phyloP scores from a whole-genome alignment of 2,797 vertebrate genomes.

The Chelmon rostratus region DNA sequence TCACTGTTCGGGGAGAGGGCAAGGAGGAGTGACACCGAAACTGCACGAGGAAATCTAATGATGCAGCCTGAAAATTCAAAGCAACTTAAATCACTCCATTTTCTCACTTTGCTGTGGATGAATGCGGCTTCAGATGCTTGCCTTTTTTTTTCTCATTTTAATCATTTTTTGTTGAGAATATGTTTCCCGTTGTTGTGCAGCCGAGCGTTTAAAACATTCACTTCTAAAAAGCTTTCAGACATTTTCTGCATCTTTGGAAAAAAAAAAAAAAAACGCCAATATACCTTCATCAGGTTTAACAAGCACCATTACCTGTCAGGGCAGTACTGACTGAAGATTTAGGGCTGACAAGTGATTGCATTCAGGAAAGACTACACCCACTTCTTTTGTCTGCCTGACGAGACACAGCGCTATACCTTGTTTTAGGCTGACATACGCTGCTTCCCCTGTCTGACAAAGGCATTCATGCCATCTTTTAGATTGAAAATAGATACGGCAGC shows the following conservation, averaged over 20 bases:
- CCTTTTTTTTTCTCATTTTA: not conserved
- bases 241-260: constrained; percentile 60
- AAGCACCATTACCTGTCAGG: constrained; percentile 81
- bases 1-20: constrained; percentile 71
- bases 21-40: constrained; percentile 76
- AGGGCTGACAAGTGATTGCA: constrained; percentile 85
- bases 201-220: constrained; percentile 38
- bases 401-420: constrained; percentile 67
- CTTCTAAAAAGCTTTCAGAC: constrained; percentile 60
- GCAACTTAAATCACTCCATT: constrained; percentile 47
- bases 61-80: constrained; percentile 62
- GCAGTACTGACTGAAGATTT: constrained; percentile 80
- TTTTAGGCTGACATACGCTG: constrained; percentile 70
- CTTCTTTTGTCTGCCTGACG: constrained; percentile 79
- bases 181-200: constrained; percentile 50
- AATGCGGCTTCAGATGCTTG: constrained; percentile 17
- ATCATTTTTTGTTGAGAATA: constrained; percentile 9
- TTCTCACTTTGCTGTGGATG: constrained; percentile 26
- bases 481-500: constrained; percentile 72
- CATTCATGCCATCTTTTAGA: constrained; percentile 68
- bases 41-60: constrained; percentile 62
- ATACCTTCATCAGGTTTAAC: constrained; percentile 81
- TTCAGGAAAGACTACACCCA: constrained; percentile 81
- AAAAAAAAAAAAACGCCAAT: constrained; percentile 58
- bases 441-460: constrained; percentile 63